Conservation (phyloP, 2,888 invertebrate genomes). For the Oxyteleia sp. region DNA sequence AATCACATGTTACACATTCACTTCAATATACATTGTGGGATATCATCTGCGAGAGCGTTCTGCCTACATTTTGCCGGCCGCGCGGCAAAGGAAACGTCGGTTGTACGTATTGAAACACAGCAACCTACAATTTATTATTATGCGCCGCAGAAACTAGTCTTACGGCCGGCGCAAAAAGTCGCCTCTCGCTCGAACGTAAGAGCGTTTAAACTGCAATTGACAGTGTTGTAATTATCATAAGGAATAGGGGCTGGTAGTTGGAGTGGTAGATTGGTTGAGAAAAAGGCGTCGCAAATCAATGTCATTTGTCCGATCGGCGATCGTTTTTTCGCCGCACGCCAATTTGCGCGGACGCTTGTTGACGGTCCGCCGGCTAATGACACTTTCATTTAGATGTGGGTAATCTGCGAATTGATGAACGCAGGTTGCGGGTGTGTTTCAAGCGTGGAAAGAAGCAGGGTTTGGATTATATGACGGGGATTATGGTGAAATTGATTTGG, state of each 20-base stretch:
- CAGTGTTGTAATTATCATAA: constrained; percentile 52
- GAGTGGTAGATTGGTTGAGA: no score
- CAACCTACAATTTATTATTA: constrained; percentile 69
- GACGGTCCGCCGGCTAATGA: constrained; percentile 55
- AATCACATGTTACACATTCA: constrained; percentile 57
- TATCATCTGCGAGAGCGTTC: constrained; percentile 61
- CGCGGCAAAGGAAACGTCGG: constrained; percentile 59
- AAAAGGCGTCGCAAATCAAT: constrained; percentile 49
- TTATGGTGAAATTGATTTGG: no score
- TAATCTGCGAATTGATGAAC: constrained; percentile 57
- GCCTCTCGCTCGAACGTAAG: constrained; percentile 21
- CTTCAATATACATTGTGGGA: constrained; percentile 51
- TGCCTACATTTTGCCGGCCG: constrained; percentile 30
- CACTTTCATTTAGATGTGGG: constrained; percentile 47
- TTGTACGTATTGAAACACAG: constrained; percentile 53
- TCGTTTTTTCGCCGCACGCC: constrained; percentile 41
- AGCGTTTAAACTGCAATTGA: constrained; percentile 51
- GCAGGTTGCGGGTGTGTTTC: no score
- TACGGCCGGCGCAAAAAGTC: constrained; percentile 49
- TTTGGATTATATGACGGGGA: no score
- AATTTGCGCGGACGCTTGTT: constrained; percentile 57
- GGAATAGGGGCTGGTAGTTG: constrained; percentile 16
- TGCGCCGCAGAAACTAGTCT: constrained; percentile 61
- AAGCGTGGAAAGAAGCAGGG: no score
- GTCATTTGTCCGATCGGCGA: constrained; percentile 49